Conservation (phyloP, 2,113 vertebrate species). For the Miniopterus natalensis region DNA sequence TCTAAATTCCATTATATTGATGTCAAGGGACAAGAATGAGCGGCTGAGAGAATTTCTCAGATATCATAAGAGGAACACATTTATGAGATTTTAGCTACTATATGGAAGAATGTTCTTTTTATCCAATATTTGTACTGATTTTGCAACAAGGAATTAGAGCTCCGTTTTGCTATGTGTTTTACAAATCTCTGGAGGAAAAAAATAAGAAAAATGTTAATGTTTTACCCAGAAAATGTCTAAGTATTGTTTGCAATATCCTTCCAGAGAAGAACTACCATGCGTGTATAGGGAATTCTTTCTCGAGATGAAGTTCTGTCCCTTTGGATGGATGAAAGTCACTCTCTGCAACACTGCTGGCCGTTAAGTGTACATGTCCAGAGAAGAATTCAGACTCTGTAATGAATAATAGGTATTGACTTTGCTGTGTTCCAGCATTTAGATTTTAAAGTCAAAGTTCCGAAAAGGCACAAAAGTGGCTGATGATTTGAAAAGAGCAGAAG, state of each 20-base stretch:
- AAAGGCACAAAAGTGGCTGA: neutral
- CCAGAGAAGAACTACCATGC: constrained; percentile 22
- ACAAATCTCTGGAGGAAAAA: constrained; percentile 64
- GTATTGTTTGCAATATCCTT: constrained; percentile 20
- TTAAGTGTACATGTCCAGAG: neutral
- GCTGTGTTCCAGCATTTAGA: neutral
- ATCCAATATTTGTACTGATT: constrained; percentile 37
- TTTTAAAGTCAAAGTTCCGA: neutral
- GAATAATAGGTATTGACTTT: neutral
- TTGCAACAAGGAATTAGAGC: neutral
- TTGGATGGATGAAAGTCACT: neutral
- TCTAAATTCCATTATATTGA: neutral
- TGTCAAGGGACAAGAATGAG: neutral
- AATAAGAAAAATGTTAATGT: constrained; percentile 24
- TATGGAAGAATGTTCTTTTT: constrained; percentile 47
- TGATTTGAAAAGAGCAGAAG: neutral
- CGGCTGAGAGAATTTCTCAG: neutral
- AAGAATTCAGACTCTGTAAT: neutral
- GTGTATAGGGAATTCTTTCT: neutral
- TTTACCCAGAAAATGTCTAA: constrained; percentile 44
- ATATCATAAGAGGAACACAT: neutral
- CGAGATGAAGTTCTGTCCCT: neutral
- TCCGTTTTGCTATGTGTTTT: constrained; percentile 39
- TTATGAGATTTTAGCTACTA: constrained; percentile 33
- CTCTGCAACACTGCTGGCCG: neutral